These are phyloP conservation scores for Eulithis prunata DNA, from an alignment of 2,888 invertebrate species.

Conservation along the genomic window DNA sequence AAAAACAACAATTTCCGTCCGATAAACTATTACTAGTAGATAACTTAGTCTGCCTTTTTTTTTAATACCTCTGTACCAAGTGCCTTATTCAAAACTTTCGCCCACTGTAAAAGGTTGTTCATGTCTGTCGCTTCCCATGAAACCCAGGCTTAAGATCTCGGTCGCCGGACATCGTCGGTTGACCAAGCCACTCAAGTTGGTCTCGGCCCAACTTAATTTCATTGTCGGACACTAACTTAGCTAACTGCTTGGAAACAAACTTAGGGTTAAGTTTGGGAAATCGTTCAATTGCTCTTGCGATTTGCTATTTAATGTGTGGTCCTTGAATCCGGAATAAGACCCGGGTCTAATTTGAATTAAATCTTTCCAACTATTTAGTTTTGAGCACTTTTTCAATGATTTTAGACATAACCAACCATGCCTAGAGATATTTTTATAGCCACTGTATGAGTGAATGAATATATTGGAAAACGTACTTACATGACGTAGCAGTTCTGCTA, in stretches of 20 bases:
- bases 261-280: conserved; percentile 29
- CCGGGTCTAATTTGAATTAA: neutral
- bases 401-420: no score
- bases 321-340: neutral
- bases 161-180: conserved; percentile 48
- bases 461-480: no score
- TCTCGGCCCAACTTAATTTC: conserved; percentile 43
- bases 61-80: no score
- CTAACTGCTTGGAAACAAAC: conserved; percentile 36
- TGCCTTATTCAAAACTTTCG: no score
- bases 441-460: no score
- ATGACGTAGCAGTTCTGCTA: no score
- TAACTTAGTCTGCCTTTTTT: no score
- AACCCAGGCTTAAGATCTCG: conserved; percentile 30
- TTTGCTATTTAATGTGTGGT: conserved; percentile 21
- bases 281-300: conserved; percentile 27
- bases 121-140: neutral
- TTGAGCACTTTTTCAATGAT: neutral
- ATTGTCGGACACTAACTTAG: conserved; percentile 38
- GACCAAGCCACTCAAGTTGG: conserved; percentile 39
- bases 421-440: no score
- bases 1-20: no score
- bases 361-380: neutral
- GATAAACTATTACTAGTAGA: no score
- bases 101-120: neutral